These are phyloP conservation scores for Bilobella aurantiaca DNA, from an alignment of 1,140 invertebrate species.

Conservation along the genomic window DNA sequence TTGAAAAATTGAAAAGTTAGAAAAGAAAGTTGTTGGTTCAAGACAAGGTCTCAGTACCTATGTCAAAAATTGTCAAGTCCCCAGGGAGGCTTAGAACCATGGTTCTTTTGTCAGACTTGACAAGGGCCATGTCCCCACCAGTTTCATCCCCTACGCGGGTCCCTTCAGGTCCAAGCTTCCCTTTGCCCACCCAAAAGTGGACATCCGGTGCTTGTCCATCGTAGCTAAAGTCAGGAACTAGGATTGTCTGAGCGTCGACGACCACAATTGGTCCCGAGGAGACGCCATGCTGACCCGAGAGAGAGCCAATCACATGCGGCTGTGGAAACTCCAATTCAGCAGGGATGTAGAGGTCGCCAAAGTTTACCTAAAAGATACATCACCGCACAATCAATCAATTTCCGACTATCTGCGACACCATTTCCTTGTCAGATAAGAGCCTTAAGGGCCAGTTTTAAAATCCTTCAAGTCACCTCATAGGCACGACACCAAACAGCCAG, in stretches of 20 bases:
- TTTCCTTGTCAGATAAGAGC: too few relatives aligned
- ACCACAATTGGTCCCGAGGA: slow-evolving; percentile 73
- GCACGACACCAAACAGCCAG: slow-evolving; percentile 84
- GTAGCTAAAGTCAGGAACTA: slow-evolving; percentile 75
- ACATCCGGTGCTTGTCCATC: slow-evolving; percentile 82
- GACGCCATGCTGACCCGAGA: slow-evolving; percentile 69
- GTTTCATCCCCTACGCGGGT: slow-evolving; percentile 77
- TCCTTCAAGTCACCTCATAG: slow-evolving; percentile 56
- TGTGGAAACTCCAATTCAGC: slow-evolving; percentile 65
- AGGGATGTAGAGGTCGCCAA: slow-evolving; percentile 73
- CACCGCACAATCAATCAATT: neutral
- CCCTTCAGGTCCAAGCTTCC: slow-evolving; percentile 65
- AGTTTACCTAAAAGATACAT: slow-evolving; percentile 60
- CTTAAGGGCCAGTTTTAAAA: neutral
- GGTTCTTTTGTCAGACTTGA: slow-evolving; percentile 69
- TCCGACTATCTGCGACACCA: too few relatives aligned
- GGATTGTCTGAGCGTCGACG: slow-evolving; percentile 78
- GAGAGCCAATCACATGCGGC: slow-evolving; percentile 62
- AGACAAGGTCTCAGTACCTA: slow-evolving; percentile 37
- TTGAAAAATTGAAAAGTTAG: neutral
- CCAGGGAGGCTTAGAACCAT: slow-evolving; percentile 74
- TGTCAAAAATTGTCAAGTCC: slow-evolving; percentile 68
- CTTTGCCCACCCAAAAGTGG: slow-evolving; percentile 79
- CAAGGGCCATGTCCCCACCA: slow-evolving; percentile 64
- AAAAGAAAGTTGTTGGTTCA: too few relatives aligned